Evolutionary conservation across 2,888 invertebrate genomes (phyloP).

Genomic region (Artemia sinica): DNA sequence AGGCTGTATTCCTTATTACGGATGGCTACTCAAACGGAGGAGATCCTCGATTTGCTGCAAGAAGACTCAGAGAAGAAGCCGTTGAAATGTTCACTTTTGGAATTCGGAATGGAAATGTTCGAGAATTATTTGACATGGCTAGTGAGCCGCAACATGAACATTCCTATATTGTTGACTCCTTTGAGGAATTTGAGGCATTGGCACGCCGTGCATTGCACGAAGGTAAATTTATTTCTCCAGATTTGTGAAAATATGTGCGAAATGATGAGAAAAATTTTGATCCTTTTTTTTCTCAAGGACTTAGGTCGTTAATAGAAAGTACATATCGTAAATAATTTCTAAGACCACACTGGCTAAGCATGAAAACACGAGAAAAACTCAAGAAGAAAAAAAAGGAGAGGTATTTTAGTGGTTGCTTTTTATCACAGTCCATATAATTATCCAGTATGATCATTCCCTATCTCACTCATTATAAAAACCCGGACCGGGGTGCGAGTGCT

Average conservation of each 20-base stretch:
- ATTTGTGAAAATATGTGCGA: not conserved
- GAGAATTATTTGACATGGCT: conserved; percentile 44
- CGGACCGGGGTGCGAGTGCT: too few relatives aligned
- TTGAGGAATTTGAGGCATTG: conserved; percentile 48
- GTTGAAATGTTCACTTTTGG: conserved; percentile 38
- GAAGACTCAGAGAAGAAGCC: conserved; percentile 34
- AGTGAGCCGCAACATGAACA: conserved; percentile 44
- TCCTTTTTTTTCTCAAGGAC: too few relatives aligned
- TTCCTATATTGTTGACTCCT: conserved; percentile 47
- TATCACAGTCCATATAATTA: too few relatives aligned
- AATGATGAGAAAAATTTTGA: too few relatives aligned
- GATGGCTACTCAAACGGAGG: conserved; percentile 54
- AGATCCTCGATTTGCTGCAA: conserved; percentile 44
- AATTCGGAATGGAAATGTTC: conserved; percentile 46
- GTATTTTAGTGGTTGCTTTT: too few relatives aligned
- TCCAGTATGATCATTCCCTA: too few relatives aligned
- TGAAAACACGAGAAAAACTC: too few relatives aligned
- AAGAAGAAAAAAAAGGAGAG: too few relatives aligned
- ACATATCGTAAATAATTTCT: too few relatives aligned
- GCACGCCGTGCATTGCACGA: conserved; percentile 48
- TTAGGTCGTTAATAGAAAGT: too few relatives aligned
- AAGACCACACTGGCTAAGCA: too few relatives aligned
- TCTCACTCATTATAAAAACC: too few relatives aligned
- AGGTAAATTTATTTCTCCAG: conserved; percentile 33
- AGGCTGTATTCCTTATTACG: conserved; percentile 47